Conservation (phyloP, 1,140 invertebrate species). For the Theocolax elegans region DNA sequence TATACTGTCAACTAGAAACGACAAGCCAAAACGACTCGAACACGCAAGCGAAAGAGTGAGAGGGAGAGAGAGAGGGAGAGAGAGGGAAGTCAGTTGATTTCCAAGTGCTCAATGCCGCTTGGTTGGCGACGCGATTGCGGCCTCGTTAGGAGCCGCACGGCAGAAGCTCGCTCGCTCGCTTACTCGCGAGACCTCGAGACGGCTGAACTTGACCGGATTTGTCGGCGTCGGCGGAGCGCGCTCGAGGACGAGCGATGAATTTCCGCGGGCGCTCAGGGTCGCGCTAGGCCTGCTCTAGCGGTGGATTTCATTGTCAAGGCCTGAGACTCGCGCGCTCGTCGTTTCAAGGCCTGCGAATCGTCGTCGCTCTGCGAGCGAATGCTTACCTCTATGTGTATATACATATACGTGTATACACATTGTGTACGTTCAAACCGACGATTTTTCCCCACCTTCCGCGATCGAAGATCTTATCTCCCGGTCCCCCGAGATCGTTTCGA, state of each 20-base stretch:
- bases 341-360: neutral
- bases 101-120: slow-evolving; percentile 15
- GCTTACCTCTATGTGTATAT: neutral
- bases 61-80: too few species aligned
- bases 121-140: too few species aligned
- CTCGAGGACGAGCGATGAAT: slow-evolving; percentile 43
- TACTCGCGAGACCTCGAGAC: slow-evolving; percentile 33
- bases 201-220: slow-evolving; percentile 49
- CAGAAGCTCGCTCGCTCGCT: slow-evolving; percentile 23
- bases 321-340: too few species aligned
- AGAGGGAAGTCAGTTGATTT: too few species aligned
- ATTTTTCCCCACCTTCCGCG: too few species aligned
- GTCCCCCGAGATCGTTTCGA: too few species aligned
- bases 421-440: too few species aligned
- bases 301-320: slow-evolving; percentile 46
- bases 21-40: too few species aligned
- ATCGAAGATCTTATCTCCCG: too few species aligned
- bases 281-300: slow-evolving; percentile 40
- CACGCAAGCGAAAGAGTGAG: too few species aligned
- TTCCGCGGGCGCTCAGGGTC: slow-evolving; percentile 26
- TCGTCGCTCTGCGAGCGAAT: neutral
- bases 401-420: too few species aligned
- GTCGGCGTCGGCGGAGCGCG: neutral
- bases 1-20: too few species aligned
- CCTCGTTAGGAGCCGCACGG: slow-evolving; percentile 13